Evolutionary conservation across 2,113 vertebrate genomes (phyloP).

Genomic region (Dicrurus megarhynchus): DNA sequence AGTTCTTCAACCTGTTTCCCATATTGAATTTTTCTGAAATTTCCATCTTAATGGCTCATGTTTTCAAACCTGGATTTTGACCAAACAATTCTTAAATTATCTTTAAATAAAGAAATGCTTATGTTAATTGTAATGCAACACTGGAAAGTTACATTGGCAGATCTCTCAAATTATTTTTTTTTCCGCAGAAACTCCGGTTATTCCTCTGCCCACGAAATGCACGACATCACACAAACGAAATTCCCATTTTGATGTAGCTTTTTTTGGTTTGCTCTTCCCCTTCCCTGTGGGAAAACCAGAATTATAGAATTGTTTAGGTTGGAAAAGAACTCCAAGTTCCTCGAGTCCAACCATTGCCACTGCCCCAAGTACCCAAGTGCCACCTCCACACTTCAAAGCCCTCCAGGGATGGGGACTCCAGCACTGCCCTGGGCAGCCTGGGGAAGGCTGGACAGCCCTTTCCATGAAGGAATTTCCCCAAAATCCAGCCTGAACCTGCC

Average conservation of each 20-base stretch:
- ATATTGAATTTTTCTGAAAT: background rate
- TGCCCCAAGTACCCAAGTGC: background rate
- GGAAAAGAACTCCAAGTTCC: background rate
- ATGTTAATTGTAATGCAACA: background rate
- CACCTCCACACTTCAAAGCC: rapidly evolving
- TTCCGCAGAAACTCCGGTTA: background rate
- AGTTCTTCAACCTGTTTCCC: background rate
- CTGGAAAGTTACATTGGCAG: background rate
- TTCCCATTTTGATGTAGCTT: background rate
- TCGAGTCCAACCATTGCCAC: rapidly evolving
- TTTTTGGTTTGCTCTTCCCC: background rate
- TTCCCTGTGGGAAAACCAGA: background rate
- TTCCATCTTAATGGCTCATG: background rate
- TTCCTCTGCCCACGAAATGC: background rate
- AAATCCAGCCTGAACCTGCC: background rate
- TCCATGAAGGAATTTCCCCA: background rate
- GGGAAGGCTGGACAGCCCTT: background rate
- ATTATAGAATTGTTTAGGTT: background rate
- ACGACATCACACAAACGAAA: background rate
- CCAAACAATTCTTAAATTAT: background rate
- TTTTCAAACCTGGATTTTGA: background rate
- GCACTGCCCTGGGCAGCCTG: background rate
- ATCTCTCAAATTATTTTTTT: background rate
- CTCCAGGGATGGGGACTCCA: background rate
- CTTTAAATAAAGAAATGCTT: background rate